Evolutionary conservation across 2,888 invertebrate species (phyloP).

Genomic region (Stenoptilia bipunctidactyla): DNA sequence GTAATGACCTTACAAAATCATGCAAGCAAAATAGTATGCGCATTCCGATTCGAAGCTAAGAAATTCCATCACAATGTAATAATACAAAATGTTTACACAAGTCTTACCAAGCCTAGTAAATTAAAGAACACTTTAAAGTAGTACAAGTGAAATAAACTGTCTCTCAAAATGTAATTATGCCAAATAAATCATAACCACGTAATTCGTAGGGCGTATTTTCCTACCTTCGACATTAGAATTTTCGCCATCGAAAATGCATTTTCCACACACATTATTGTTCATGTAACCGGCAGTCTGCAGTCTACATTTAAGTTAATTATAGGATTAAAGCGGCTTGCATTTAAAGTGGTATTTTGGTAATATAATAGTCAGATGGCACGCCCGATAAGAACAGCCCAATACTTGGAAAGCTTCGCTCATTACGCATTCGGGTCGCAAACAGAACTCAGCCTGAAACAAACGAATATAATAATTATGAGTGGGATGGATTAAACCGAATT

Average conservation of each 20-base stretch:
- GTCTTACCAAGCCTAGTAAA: background rate
- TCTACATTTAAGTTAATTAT: constrained; percentile 67
- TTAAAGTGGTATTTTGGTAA: constrained; percentile 68
- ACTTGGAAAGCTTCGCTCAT: constrained; percentile 62
- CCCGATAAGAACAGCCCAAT: constrained; percentile 58
- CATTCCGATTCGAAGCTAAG: too few species aligned
- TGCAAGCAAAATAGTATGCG: too few species aligned
- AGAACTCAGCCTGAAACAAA: constrained; percentile 49
- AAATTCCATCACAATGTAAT: too few species aligned
- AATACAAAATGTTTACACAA: too few species aligned
- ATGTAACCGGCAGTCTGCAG: constrained; percentile 31
- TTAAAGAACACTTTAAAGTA: constrained; percentile 13
- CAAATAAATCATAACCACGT: constrained; percentile 43
- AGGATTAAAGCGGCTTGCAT: constrained; percentile 58
- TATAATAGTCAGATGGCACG: constrained; percentile 70
- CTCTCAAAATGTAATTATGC: constrained; percentile 21
- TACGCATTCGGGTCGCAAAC: constrained; percentile 60
- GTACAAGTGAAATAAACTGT: constrained; percentile 26
- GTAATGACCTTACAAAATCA: too few species aligned
- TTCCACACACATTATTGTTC: constrained; percentile 48
- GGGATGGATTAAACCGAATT: constrained; percentile 35
- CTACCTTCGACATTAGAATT: constrained; percentile 38
- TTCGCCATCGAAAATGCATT: constrained; percentile 61
- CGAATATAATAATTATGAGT: constrained; percentile 66
- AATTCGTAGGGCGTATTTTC: constrained; percentile 46